Conservation (phyloP, 2,113 vertebrate genomes). For the Rana temporaria region DNA sequence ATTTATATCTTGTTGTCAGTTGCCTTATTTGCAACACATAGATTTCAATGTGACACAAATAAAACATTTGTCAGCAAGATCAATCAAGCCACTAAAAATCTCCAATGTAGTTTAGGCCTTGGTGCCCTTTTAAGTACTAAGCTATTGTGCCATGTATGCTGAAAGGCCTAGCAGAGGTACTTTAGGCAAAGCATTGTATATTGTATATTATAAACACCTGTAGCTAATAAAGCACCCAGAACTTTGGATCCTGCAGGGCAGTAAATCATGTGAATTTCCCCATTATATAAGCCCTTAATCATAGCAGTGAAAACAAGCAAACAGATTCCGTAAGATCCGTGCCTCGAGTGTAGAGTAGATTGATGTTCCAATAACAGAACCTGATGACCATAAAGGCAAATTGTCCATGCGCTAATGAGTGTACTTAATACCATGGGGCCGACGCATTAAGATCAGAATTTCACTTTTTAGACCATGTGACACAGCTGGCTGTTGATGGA, state of each 20-base stretch:
- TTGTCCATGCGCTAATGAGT: constrained; percentile 29
- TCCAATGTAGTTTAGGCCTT: too few relatives aligned
- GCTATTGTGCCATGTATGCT: neutral
- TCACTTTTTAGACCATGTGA: constrained; percentile 25
- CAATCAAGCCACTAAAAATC: too few relatives aligned
- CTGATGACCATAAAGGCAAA: constrained; percentile 39
- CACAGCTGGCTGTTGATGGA: neutral
- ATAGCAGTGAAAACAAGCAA: constrained; percentile 49
- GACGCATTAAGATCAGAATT: neutral
- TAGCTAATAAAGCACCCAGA: constrained; percentile 39
- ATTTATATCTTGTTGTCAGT: too few relatives aligned
- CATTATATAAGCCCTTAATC: constrained; percentile 50
- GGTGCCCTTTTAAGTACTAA: neutral
- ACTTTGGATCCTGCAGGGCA: constrained; percentile 48
- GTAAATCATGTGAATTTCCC: constrained; percentile 53
- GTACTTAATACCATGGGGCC: neutral
- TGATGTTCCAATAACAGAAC: constrained; percentile 34
- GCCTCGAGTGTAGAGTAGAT: constrained; percentile 27
- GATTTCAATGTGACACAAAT: too few relatives aligned
- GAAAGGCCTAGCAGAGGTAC: constrained; percentile 27
- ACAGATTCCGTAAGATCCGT: constrained; percentile 34
- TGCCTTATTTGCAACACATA: too few relatives aligned
- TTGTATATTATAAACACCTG: constrained; percentile 54
- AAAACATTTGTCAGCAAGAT: too few relatives aligned
- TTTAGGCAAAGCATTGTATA: constrained; percentile 47